Base-by-base conservation (phyloP, 2,888 invertebrate genomes). In the Spialia ferax region DNA sequence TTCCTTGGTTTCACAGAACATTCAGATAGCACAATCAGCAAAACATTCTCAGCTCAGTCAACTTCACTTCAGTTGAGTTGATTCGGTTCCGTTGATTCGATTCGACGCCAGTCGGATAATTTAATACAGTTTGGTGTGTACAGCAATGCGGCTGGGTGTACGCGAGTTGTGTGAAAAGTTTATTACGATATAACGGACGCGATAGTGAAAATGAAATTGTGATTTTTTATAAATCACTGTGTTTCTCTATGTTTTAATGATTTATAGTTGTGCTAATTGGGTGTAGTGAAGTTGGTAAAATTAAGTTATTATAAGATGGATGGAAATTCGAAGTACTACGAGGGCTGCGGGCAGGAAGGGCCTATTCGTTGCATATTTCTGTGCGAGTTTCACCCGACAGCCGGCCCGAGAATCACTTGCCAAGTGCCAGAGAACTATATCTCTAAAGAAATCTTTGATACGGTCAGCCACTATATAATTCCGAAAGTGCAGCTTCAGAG, bases 341-440 rank as follows among this genome's bases (percentile, higher is more conserved):
- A 95, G 86, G 94, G 95, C 56, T 95, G 94, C 75, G 95, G 94
- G 45, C 95, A 95, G 81, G 96, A 96, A 86, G 96, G 96, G 50
- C 95, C 95, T 3, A 96, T 97, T 78, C 95, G 96, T 75, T 97
- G 97, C 82, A 96, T 97, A 93, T 97, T 97, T 90, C 94, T 97
- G 81, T 96, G 97, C 79, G 96, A 96, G 91, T 96, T 96, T 88
- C 96, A 96, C 84, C 96, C 95, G 10, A 96, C 96, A 18, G 96
- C 96, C 56, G 97, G 97, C 1, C 97, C 97, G 13, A 96, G 96
- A 88, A 97, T 97, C 80, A 96, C 96, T 42, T 96, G 96, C 84
- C 97, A 97, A 94, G 97, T 96, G 71, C 97, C 97, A 60, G 95
- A 96, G 75, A 96, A 97, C 82, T 96, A 95, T 82, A 95, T 97